phyloP scores from a whole-genome alignment of 1,140 invertebrate species.

The Eulimnadia texana region DNA sequence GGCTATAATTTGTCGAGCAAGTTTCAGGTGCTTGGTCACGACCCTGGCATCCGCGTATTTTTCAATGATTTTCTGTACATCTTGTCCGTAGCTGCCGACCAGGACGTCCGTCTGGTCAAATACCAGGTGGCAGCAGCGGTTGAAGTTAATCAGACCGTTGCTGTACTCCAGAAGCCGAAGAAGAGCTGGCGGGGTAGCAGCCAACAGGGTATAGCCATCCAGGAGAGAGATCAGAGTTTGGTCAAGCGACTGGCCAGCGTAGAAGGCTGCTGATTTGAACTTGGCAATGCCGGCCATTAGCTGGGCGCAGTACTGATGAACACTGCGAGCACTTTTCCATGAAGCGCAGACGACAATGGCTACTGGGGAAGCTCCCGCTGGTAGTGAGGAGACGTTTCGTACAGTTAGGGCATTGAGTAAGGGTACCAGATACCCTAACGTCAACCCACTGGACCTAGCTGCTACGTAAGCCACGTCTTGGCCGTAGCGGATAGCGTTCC shows the following conservation, averaged over 20 bases:
- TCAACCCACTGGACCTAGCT: not conserved
- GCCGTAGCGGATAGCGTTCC: not conserved
- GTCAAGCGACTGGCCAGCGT: not conserved
- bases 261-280: not conserved
- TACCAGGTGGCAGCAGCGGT: slow-evolving; percentile 4
- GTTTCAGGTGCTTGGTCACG: not conserved
- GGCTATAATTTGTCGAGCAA: slow-evolving; percentile 1
- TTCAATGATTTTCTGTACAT: not conserved
- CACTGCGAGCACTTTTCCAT: not conserved
- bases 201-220: not conserved
- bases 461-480: slow-evolving; percentile 3
- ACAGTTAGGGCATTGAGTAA: not conserved
- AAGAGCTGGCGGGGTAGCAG: slow-evolving; percentile 5
- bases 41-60: not conserved
- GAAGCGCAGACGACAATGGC: slow-evolving; percentile 2
- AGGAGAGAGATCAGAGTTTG: not conserved
- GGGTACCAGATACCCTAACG: slow-evolving; percentile 4
- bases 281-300: not conserved
- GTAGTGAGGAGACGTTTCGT: not conserved
- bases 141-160: not conserved
- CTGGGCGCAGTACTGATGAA: not conserved
- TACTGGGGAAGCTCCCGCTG: not conserved
- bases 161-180: not conserved
- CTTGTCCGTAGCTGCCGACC: not conserved
- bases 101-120: slow-evolving; percentile 2